Percentiles rank a stretch among this genome's conserved stretches.
These are phyloP conservation scores for Conchocele bisecta DNA, from an alignment of 2,888 invertebrate species.

Conservation along the genomic window DNA sequence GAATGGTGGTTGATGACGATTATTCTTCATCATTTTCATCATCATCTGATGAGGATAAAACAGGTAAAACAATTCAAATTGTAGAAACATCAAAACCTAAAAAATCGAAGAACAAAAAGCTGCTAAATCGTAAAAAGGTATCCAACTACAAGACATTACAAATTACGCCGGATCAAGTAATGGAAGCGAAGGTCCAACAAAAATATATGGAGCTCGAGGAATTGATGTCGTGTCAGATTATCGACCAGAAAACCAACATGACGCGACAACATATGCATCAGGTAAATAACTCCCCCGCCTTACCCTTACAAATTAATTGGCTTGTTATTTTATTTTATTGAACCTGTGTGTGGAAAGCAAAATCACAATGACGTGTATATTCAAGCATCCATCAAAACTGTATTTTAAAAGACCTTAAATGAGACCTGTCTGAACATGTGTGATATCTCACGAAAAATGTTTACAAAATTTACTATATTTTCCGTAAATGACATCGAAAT, in stretches of 20 bases:
- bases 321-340: too few species aligned
- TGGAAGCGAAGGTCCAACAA: constrained; percentile 69
- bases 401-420: too few species aligned
- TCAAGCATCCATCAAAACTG: too few species aligned
- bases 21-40: constrained; percentile 41
- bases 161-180: constrained; percentile 59
- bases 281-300: too few species aligned
- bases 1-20: constrained; percentile 53
- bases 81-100: constrained; percentile 26
- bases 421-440: too few species aligned
- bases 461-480: too few species aligned
- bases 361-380: too few species aligned
- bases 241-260: constrained; percentile 56
- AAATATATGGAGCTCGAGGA: constrained; percentile 72
- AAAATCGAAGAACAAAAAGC: constrained; percentile 43
- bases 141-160: constrained; percentile 61
- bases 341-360: too few species aligned
- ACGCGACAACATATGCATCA: constrained; percentile 60
- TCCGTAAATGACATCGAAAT: too few species aligned
- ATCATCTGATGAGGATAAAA: constrained; percentile 41
- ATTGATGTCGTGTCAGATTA: constrained; percentile 62
- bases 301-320: too few species aligned
- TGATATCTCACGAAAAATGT: too few species aligned
- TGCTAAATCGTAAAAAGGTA: constrained; percentile 56
- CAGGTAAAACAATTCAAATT: constrained; percentile 39